Percentiles rank a stretch among this genome's conserved stretches.
Evolutionary conservation across 2,113 vertebrate species (phyloP).

Genomic region (Festucalex cinctus): DNA sequence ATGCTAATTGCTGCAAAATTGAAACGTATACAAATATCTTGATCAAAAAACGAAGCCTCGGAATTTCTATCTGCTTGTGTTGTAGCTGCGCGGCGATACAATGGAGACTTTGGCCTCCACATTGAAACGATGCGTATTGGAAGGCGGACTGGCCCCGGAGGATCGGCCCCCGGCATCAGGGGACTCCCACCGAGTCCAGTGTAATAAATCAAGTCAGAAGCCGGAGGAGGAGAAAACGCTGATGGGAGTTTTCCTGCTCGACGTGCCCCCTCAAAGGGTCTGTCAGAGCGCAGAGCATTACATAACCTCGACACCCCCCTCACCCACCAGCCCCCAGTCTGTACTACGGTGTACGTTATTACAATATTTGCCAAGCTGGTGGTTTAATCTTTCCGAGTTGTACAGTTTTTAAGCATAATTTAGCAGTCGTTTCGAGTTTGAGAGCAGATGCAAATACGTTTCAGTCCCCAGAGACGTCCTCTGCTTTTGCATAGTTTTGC

Average conservation of each 20-base stretch:
- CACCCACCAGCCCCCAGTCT: too few species aligned
- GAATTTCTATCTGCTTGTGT: slow-evolving; percentile 25
- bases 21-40: too few species aligned
- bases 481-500: slow-evolving; percentile 19
- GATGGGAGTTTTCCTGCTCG: slow-evolving; percentile 61
- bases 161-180: slow-evolving; percentile 46
- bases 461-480: slow-evolving; percentile 15
- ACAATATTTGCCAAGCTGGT: slow-evolving; percentile 17
- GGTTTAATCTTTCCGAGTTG: slow-evolving; percentile 18
- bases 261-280: slow-evolving; percentile 41
- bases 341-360: slow-evolving; percentile 20
- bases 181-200: slow-evolving; percentile 58
- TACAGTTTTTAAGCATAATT: neutral
- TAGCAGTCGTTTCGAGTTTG: neutral
- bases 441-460: slow-evolving; percentile 15
- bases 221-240: slow-evolving; percentile 66
- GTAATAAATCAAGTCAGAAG: slow-evolving; percentile 63
- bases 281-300: slow-evolving; percentile 51
- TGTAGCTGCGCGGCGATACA: slow-evolving; percentile 11
- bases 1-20: too few species aligned
- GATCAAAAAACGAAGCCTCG: too few species aligned
- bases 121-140: slow-evolving; percentile 30
- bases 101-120: slow-evolving; percentile 19
- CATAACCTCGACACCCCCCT: slow-evolving; percentile 28
- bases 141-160: slow-evolving; percentile 38